Conservation (phyloP, 2,888 invertebrate genomes). For the Anarsia innoxiella region DNA sequence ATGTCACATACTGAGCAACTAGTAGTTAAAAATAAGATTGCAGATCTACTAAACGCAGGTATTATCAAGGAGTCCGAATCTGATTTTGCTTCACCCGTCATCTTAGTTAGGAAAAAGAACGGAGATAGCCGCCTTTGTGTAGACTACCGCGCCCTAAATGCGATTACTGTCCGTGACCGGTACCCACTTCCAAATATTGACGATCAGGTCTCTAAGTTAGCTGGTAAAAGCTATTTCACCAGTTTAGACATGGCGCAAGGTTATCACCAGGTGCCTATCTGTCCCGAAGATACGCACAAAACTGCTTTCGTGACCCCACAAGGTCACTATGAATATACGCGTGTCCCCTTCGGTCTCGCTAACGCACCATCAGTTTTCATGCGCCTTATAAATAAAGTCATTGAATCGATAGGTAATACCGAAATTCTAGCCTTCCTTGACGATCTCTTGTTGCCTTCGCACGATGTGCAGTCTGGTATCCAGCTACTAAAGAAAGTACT, state of each 20-base stretch:
- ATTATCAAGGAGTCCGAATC: constrained; percentile 20
- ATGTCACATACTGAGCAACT: constrained; percentile 17
- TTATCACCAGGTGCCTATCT: constrained; percentile 20
- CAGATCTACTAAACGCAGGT: constrained; percentile 20
- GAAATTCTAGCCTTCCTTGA: constrained; percentile 13
- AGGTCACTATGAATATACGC: constrained; percentile 14
- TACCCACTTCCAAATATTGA: constrained; percentile 9
- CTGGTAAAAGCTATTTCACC: constrained; percentile 15
- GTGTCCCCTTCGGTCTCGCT: no score
- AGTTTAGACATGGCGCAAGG: constrained; percentile 20
- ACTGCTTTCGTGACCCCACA: no score
- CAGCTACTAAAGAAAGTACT: constrained; percentile 10
- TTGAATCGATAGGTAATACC: no score
- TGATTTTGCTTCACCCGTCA: constrained; percentile 20
- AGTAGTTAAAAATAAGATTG: constrained; percentile 17
- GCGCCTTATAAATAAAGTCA: no score
- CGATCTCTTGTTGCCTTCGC: constrained; percentile 13
- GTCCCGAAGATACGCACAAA: no score
- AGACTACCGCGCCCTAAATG: no score
- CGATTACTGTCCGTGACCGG: constrained; percentile 5
- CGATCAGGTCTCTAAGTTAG: constrained; percentile 3
- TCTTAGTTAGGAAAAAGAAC: constrained; percentile 8
- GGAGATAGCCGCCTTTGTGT: constrained; percentile 9
- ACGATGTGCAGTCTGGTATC: constrained; percentile 4
- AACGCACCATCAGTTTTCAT: no score